Percentiles rank a stretch among this genome's conserved stretches.
These are phyloP conservation scores for Erinaceus europaeus DNA, from an alignment of 2,113 vertebrate genomes.

Conservation along the genomic window DNA sequence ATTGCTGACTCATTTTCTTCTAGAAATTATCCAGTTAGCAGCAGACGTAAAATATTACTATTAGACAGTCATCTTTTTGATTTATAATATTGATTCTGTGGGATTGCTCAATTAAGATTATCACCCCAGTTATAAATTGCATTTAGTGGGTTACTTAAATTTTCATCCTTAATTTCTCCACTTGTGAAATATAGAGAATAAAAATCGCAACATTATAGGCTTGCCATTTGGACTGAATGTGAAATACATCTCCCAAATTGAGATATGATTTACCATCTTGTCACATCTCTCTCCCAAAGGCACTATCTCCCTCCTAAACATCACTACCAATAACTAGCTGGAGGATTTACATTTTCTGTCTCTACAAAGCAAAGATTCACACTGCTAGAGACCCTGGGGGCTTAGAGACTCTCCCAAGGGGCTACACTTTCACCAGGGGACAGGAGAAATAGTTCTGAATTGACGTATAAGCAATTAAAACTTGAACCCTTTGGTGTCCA, in stretches of 20 bases:
- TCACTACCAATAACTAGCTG: not conserved
- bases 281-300: not conserved
- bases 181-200: constrained; percentile 21
- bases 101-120: not conserved
- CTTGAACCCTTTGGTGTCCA: not conserved
- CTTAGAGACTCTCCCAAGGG: not conserved
- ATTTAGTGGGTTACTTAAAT: constrained; percentile 24
- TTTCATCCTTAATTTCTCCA: not conserved
- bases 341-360: not conserved
- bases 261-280: constrained; percentile 5
- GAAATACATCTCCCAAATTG: not conserved
- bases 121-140: not conserved
- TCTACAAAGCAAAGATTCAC: not conserved
- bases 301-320: not conserved
- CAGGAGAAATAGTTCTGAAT: not conserved
- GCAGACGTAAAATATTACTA: constrained; percentile 19
- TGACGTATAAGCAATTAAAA: not conserved
- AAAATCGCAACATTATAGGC: not conserved
- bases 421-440: not conserved
- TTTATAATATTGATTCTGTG: not conserved
- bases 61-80: not conserved
- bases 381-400: not conserved
- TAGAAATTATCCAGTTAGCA: not conserved
- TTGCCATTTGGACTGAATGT: not conserved
- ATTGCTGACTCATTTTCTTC: not conserved